These are phyloP conservation scores for Ciona savignyi DNA, from an alignment of 23 tunicate genomes.

Conservation along the genomic window DNA sequence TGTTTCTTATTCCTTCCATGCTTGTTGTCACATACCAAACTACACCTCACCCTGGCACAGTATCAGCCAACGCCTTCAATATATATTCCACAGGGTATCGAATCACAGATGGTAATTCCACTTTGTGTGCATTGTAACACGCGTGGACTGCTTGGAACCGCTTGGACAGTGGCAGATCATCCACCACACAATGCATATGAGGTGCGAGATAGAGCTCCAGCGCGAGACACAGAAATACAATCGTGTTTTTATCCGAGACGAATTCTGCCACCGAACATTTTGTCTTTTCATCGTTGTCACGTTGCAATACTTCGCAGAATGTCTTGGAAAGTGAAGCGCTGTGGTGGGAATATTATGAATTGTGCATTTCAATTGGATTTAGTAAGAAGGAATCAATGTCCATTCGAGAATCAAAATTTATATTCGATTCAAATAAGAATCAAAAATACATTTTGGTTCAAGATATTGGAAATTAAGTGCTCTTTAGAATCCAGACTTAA, in stretches of 20 bases:
- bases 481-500: too few relatives aligned
- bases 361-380: too few relatives aligned
- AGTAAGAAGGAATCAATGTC: too few relatives aligned
- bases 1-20: too few relatives aligned
- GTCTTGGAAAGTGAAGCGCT: conserved; percentile 1
- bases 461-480: too few relatives aligned
- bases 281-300: background rate
- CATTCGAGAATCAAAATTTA: too few relatives aligned
- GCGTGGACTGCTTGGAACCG: conserved; percentile 10
- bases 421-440: too few relatives aligned
- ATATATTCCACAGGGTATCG: conserved; percentile 18
- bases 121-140: conserved; percentile 13
- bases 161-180: background rate
- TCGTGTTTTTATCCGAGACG: conserved; percentile 31
- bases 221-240: conserved; percentile 33
- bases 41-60: too few relatives aligned
- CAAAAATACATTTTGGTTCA: too few relatives aligned
- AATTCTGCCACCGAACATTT: background rate
- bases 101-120: conserved; percentile 5
- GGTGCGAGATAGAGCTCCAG: conserved; percentile 36
- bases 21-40: too few relatives aligned
- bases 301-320: conserved; percentile 2
- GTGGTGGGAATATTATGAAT: too few relatives aligned
- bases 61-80: too few relatives aligned
- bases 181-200: background rate